A percentile compares a stretch with the other conserved stretches of the same genome.
These are phyloP conservation scores for Ichneumoninae sp. DNA, from an alignment of 2,888 invertebrate species.

Conservation along the genomic window DNA sequence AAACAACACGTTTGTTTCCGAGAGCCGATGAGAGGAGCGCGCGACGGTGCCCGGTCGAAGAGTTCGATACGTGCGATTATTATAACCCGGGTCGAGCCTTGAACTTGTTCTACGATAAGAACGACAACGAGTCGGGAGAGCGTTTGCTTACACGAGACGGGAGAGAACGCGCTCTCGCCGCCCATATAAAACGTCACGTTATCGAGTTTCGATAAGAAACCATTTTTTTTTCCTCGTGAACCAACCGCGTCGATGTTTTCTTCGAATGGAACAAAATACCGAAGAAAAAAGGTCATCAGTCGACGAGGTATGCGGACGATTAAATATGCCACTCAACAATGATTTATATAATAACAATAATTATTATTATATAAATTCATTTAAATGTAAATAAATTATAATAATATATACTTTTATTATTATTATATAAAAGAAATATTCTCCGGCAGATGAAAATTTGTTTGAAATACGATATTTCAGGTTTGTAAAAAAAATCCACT, in stretches of 20 bases:
- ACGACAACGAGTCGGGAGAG: constrained; percentile 60
- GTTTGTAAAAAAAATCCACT: no score
- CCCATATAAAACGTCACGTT: constrained; percentile 63
- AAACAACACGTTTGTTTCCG: constrained; percentile 79
- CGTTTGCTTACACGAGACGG: constrained; percentile 65
- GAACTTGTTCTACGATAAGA: constrained; percentile 83
- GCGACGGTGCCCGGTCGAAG: constrained; percentile 54
- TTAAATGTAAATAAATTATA: no score
- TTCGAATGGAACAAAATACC: constrained; percentile 34
- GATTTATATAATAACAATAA: no score
- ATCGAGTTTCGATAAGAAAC: constrained; percentile 59
- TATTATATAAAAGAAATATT: not conserved
- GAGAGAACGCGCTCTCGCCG: constrained; percentile 58
- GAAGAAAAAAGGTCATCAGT: constrained; percentile 1
- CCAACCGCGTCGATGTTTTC: constrained; percentile 47
- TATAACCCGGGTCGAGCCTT: constrained; percentile 83
- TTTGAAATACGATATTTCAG: no score
- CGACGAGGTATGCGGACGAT: constrained; percentile 3
- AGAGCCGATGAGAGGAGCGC: constrained; percentile 63
- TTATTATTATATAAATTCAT: no score
- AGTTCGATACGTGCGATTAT: constrained; percentile 81
- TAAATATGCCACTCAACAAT: not conserved
- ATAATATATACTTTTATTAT: no score
- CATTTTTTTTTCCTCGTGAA: constrained; percentile 43
- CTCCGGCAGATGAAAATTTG: no score